Conservation (phyloP, 2,888 invertebrate species). For the Fragum sueziense region DNA sequence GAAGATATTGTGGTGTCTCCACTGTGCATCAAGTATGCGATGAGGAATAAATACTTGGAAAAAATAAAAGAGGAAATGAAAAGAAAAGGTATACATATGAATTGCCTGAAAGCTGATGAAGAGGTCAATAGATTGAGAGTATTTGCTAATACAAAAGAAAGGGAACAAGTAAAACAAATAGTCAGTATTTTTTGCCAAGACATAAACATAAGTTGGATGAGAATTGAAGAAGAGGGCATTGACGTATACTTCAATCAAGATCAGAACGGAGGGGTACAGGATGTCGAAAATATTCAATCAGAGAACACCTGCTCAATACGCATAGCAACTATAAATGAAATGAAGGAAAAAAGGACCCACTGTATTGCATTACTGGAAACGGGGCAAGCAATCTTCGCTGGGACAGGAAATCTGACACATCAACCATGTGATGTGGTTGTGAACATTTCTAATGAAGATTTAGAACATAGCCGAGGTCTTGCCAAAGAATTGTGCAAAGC, state of each 20-base stretch:
- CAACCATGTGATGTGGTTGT: constrained; percentile 37
- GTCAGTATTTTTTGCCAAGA: constrained; percentile 13
- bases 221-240: constrained; percentile 33
- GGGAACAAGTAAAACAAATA: constrained; percentile 6
- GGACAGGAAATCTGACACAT: constrained; percentile 14
- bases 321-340: constrained; percentile 39
- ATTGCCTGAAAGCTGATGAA: not conserved
- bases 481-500: constrained; percentile 1
- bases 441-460: constrained; percentile 25
- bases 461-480: constrained; percentile 18
- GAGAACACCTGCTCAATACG: constrained; percentile 27
- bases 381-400: constrained; percentile 44
- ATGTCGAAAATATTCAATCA: not conserved
- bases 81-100: not conserved
- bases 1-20: constrained; percentile 20
- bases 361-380: constrained; percentile 41
- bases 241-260: constrained; percentile 26
- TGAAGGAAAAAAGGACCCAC: constrained; percentile 36
- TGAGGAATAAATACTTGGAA: not conserved
- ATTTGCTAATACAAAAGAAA: not conserved
- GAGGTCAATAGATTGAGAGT: not conserved
- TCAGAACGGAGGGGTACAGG: not conserved
- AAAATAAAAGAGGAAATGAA: constrained; percentile 20
- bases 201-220: constrained; percentile 29
- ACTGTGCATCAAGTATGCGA: constrained; percentile 23